Evolutionary conservation across 2,888 invertebrate genomes (phyloP), one percentile per base, ranked within the genome.

Genomic region (Drosophila phalerata): DNA sequence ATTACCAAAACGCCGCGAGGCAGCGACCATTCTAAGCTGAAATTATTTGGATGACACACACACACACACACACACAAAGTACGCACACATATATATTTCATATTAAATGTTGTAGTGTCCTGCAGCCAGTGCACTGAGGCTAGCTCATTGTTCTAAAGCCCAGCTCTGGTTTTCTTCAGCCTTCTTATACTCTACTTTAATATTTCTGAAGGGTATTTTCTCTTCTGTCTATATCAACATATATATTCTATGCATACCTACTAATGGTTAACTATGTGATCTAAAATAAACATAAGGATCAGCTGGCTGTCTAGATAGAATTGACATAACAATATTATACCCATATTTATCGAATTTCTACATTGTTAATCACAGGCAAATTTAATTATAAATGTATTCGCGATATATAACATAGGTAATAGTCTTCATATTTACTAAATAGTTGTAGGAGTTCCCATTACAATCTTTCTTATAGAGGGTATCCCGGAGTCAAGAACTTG

Each of bases 121-220:
- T 70, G 74, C 63, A 66, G 74, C 72, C 45, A 57, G 52, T 73
- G 81, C 73, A 83, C 61, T 65, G 70, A 70, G 65, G 56, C 67
- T 69, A 53, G 66, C 51, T 63, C 86, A 84, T 86, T 83, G 85
- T 83, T 81, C 56, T 70, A 73, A 73, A 62, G 77, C 70, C 63
- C 77, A 70, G 49, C 38, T 61, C 19, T 62, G 28, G 48, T 37
- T 56, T 34, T 42, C 28, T 25, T 53, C 48, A 61, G 53, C 43
- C 49, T 58, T 45, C 32, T 34, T 30, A 51, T 61, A 65, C 69
- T 77, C 75, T 69, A 30, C 53, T 3, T 5, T 1, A 1, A 9
- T 5, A 0, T 11, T 5, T 15, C 13, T 28, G 4, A 1, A 25
- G 19, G 22, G 30, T 45, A 56, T 45, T 1, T 28, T 32, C 2